These are phyloP conservation scores for Hirtodrosophila histrioides DNA, from an alignment of 2,888 invertebrate species.

Conservation along the genomic window DNA sequence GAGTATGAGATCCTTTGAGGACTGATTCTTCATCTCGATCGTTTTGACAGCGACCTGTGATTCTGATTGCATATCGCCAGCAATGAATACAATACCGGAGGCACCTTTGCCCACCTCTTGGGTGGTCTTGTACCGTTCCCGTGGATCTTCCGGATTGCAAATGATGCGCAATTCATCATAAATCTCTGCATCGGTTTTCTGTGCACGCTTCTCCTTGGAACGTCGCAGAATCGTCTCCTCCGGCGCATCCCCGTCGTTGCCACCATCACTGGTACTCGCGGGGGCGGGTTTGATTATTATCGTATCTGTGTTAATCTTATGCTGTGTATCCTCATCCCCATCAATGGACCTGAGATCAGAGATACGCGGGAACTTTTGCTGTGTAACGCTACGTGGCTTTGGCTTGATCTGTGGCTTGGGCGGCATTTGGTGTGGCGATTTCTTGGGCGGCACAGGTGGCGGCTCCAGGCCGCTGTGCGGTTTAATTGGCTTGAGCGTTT, in stretches of 20 bases:
- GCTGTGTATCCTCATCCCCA: conserved; percentile 52
- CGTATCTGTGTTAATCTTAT: conserved; percentile 81
- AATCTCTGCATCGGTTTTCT: conserved; percentile 85
- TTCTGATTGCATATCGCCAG: conserved; percentile 89
- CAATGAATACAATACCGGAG: conserved; percentile 96
- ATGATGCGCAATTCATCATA: conserved; percentile 91
- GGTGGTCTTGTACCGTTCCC: conserved; percentile 90
- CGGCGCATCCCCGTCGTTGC: conserved; percentile 83
- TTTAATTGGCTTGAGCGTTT: conserved; percentile 73
- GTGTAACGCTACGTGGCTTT: conserved; percentile 81
- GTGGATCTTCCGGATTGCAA: conserved; percentile 93
- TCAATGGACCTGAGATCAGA: conserved; percentile 83
- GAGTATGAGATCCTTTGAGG: conserved; percentile 97
- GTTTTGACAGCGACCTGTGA: conserved; percentile 97
- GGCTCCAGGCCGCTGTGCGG: conserved; percentile 58
- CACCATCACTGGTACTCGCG: conserved; percentile 58
- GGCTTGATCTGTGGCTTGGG: conserved; percentile 86
- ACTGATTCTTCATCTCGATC: conserved; percentile 97
- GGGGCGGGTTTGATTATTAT: conserved; percentile 82
- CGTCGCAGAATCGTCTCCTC: conserved; percentile 84
- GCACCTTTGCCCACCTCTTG: conserved; percentile 96
- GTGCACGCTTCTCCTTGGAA: conserved; percentile 82
- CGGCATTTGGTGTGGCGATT: conserved; percentile 83
- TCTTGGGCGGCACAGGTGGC: conserved; percentile 84
- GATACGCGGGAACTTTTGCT: conserved; percentile 83